Percentiles rank a stretch among this genome's conserved stretches.
These are phyloP conservation scores for Turritopsis dohrnii DNA, from an alignment of 30 jellyfish, hydroid and myxozoan genomes.

Conservation along the genomic window DNA sequence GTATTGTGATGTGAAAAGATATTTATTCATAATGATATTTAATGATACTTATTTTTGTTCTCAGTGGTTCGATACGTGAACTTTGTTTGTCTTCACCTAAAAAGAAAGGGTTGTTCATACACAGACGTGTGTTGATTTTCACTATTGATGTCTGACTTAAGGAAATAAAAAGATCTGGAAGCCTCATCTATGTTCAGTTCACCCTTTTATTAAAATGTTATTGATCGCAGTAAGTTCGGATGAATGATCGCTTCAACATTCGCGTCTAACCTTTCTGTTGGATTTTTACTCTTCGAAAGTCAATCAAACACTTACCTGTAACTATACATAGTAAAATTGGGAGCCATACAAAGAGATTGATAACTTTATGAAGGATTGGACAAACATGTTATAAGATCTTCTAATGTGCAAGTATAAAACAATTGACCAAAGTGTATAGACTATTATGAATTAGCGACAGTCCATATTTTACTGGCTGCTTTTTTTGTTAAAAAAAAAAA, in stretches of 20 bases:
- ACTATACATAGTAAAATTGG: background rate
- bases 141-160: background rate
- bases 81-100: background rate
- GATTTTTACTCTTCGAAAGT: too few relatives aligned
- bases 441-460: too few relatives aligned
- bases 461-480: too few relatives aligned
- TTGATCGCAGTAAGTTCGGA: background rate
- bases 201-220: background rate
- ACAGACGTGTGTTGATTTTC: background rate
- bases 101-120: background rate
- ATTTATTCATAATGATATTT: background rate
- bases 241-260: background rate
- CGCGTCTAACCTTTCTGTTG: background rate
- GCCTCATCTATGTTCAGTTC: background rate
- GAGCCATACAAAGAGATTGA: too few relatives aligned
- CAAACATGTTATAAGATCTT: too few relatives aligned
- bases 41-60: background rate
- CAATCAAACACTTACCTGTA: background rate
- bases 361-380: too few relatives aligned
- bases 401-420: background rate
- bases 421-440: background rate
- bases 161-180: background rate
- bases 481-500: too few relatives aligned
- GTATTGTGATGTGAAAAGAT: background rate
- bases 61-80: background rate